Base-by-base conservation (phyloP, 2,888 invertebrate species). In the Rhagonycha lutea region DNA sequence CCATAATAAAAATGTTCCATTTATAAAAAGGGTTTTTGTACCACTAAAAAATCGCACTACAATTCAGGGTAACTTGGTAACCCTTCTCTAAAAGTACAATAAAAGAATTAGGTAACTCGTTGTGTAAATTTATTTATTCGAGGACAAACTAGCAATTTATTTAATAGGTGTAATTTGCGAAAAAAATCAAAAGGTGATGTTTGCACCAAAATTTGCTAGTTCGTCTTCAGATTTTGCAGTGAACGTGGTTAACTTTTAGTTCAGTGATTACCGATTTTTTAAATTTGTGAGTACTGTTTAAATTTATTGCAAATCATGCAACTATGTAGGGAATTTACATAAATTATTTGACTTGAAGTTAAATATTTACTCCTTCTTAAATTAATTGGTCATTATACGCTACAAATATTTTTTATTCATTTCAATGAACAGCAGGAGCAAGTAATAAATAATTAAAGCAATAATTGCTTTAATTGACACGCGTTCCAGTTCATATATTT, bases 1-100 rank as follows among this genome's bases (percentile, higher is more conserved):
- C 76, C 72, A 67, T 77, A 78, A 78, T 76, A 76, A 76, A 76
- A 74, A 47, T 47, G 47, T 7, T 82, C 82, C 81, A 83, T 83
- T 82, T 80, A 82, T 77, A 81, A 76, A 82, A 81, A 82, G 81
- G 23, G 23, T 63, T 24, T 23, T 82, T 82, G 73, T 82, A 82
- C 79, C 80, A 79, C 76, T 79, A 80, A 79, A 80, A 79, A 81
- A 79, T 77, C 72, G 68, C 74, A 80, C 79, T 80, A 76, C 70
- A 76, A 78, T 79, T 69, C 75, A 78, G 81, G 78, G 74, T 79
- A 79, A 70, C 79, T 79, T 80, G 79, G 80, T 82, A 83, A 84
- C 83, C 84, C 84, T 84, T 84, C 81, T 79, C 79, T 81, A 80
- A 82, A 80, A 80, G 79, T 79, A 80, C 79, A 83, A 83, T 83